These are phyloP conservation scores for Hypsibius dujardini DNA, from an alignment of 1,140 invertebrate genomes.

Conservation along the genomic window DNA sequence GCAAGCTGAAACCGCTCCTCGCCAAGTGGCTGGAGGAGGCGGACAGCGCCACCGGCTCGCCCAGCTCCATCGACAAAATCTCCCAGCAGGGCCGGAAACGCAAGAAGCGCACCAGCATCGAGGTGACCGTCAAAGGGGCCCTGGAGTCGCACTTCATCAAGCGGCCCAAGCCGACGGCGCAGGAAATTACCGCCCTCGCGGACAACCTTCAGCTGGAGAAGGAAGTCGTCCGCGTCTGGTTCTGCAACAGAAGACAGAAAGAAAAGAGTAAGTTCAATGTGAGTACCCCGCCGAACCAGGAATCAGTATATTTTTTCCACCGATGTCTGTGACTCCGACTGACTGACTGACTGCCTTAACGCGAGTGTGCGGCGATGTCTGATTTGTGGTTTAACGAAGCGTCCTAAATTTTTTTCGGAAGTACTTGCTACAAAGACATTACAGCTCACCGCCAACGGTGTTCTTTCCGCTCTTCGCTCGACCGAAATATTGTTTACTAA, in stretches of 20 bases:
- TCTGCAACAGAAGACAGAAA: constrained; percentile 69
- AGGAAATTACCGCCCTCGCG: constrained; percentile 83
- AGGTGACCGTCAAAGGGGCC: constrained; percentile 92
- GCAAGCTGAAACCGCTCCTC: constrained; percentile 91
- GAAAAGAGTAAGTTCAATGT: constrained; percentile 98
- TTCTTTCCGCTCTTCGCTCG: too few species aligned
- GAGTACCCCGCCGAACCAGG: too few species aligned
- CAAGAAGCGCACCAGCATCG: constrained; percentile 98
- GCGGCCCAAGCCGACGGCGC: constrained; percentile 93
- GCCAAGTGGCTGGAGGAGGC: constrained; percentile 99
- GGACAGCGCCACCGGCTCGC: constrained; percentile 87
- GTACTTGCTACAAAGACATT: too few species aligned
- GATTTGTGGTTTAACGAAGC: too few species aligned
- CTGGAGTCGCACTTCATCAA: constrained; percentile 96
- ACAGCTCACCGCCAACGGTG: too few species aligned
- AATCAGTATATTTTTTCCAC: too few species aligned
- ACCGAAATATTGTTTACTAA: too few species aligned
- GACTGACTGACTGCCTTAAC: too few species aligned
- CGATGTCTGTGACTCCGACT: too few species aligned
- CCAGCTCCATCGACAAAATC: constrained; percentile 93
- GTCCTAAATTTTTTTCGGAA: too few species aligned
- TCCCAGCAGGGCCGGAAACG: constrained; percentile 88
- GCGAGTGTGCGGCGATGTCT: too few species aligned
- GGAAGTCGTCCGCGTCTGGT: constrained; percentile 95
- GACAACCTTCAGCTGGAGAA: constrained; percentile 92